phyloP scores from a whole-genome alignment of 2,113 vertebrate species.

The Xiphophorus maculatus region DNA sequence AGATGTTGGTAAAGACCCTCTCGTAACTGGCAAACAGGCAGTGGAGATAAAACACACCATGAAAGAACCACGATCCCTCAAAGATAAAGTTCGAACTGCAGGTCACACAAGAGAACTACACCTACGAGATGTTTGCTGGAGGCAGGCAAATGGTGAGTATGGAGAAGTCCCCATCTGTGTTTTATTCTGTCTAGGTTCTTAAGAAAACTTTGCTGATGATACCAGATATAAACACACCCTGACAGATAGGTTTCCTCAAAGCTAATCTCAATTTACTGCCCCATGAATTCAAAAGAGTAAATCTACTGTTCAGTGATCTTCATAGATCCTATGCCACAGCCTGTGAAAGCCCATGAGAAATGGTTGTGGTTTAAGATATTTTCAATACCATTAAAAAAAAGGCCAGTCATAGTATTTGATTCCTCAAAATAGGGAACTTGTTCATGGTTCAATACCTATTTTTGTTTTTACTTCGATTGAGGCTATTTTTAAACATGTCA shows the following conservation, averaged over 20 bases:
- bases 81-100: slow-evolving; percentile 72
- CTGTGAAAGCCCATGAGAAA: slow-evolving; percentile 32
- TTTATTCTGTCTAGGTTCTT: not conserved
- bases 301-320: slow-evolving; percentile 2
- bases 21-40: slow-evolving; percentile 86
- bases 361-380: slow-evolving; percentile 30
- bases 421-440: slow-evolving; percentile 28
- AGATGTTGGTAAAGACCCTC: slow-evolving; percentile 85
- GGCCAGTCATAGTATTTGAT: not conserved
- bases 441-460: not conserved
- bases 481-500: not conserved
- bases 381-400: slow-evolving; percentile 10
- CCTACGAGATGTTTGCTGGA: slow-evolving; percentile 77
- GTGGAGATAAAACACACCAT: slow-evolving; percentile 90
- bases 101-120: slow-evolving; percentile 73
- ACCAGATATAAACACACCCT: not conserved
- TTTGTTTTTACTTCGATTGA: slow-evolving; percentile 15
- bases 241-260: slow-evolving; percentile 6
- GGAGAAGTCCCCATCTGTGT: not conserved
- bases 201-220: not conserved
- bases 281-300: not conserved
- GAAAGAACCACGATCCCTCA: slow-evolving; percentile 85
- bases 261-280: not conserved
- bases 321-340: slow-evolving; percentile 12
- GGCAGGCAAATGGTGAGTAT: slow-evolving; percentile 73